These are phyloP conservation scores for Apeltes quadracus DNA, from an alignment of 2,113 vertebrate species.

Conservation along the genomic window DNA sequence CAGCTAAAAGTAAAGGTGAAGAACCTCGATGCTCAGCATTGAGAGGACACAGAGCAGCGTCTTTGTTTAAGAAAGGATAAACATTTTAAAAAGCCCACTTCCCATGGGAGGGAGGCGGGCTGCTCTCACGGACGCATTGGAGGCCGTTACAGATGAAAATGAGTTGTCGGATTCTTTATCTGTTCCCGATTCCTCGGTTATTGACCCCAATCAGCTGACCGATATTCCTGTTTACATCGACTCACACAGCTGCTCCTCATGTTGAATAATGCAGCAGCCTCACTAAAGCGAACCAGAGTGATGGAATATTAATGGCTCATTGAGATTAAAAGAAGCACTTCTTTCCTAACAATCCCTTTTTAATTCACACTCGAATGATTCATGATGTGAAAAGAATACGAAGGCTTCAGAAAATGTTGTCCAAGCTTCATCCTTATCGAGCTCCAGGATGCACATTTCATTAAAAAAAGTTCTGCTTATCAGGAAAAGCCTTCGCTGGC, in stretches of 20 bases:
- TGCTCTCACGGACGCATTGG: no score
- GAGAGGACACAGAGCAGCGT: not conserved
- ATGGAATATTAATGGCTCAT: not conserved
- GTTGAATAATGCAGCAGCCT: conserved; percentile 1
- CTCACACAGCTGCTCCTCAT: not conserved
- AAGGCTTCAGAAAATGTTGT: no score
- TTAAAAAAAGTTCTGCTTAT: not conserved
- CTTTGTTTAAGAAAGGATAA: no score
- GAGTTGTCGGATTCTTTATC: not conserved
- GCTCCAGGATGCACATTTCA: conserved; percentile 1
- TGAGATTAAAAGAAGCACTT: not conserved
- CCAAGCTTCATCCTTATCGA: not conserved
- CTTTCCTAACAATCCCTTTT: not conserved
- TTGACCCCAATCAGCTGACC: not conserved
- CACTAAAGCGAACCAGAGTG: not conserved
- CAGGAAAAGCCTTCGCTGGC: not conserved
- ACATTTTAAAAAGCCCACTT: no score
- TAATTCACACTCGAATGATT: not conserved
- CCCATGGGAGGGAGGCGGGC: no score
- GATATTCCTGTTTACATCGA: conserved; percentile 5
- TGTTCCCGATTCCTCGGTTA: not conserved
- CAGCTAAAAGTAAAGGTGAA: no score
- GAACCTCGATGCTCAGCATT: no score
- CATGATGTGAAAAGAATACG: not conserved
- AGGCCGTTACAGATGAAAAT: no score